phyloP scores from a whole-genome alignment of 2,113 vertebrate species.

The Lepus timidus region DNA sequence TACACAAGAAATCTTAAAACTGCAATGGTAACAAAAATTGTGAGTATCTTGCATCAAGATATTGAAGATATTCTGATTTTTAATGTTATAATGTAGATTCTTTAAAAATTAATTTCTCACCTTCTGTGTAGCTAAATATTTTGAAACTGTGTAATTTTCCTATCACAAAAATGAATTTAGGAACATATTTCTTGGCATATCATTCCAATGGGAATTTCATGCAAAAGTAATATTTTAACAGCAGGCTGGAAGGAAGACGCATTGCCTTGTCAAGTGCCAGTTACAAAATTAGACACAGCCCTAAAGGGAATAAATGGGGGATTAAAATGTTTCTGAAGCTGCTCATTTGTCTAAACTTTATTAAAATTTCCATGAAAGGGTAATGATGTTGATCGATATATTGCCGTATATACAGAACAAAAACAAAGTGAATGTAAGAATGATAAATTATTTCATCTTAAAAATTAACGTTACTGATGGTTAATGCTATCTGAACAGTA shows the following conservation, averaged over 20 bases:
- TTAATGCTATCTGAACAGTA: slow-evolving; percentile 49
- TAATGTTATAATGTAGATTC: not conserved
- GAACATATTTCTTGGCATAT: slow-evolving; percentile 66
- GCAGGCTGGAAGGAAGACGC: slow-evolving; percentile 74
- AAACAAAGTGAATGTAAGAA: slow-evolving; percentile 58
- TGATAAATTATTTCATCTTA: slow-evolving; percentile 69
- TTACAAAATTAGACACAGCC: slow-evolving; percentile 76
- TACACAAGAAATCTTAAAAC: not conserved
- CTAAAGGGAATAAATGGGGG: slow-evolving; percentile 73
- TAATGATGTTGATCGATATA: slow-evolving; percentile 77
- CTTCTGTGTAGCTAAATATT: slow-evolving; percentile 58
- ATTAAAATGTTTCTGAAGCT: slow-evolving; percentile 81
- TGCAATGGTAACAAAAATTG: not conserved
- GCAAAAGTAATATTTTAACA: slow-evolving; percentile 77
- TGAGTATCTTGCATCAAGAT: not conserved
- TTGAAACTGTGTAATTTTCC: slow-evolving; percentile 71
- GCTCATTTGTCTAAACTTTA: slow-evolving; percentile 84
- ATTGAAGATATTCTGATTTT: not conserved
- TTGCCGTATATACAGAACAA: slow-evolving; percentile 69
- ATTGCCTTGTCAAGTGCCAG: slow-evolving; percentile 77
- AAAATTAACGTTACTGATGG: slow-evolving; percentile 29
- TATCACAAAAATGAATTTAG: slow-evolving; percentile 43
- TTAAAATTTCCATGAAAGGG: slow-evolving; percentile 79
- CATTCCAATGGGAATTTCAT: slow-evolving; percentile 73
- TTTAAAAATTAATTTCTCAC: slow-evolving; percentile 66